Evolutionary conservation across 2,113 vertebrate genomes (phyloP), one percentile per base, ranked within the genome.

Genomic region (Bos taurus): DNA sequence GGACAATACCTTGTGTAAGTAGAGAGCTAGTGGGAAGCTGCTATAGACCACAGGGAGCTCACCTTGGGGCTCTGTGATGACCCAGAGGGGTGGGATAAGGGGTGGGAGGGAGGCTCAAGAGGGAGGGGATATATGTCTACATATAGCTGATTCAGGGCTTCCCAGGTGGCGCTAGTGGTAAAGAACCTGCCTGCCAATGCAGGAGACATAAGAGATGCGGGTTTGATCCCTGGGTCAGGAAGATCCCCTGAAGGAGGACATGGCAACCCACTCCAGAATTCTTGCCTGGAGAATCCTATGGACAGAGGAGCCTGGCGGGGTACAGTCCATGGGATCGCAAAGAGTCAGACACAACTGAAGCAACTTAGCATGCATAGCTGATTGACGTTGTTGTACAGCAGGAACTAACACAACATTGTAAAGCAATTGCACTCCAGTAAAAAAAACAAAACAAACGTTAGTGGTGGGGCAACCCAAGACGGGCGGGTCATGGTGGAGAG

Each of bases 281-380:
- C 16, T n/a, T 67, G 33, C 62, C 62, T 67, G 33, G 33, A 67
- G 62, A 67, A 67, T 67, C 33, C 62, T 15, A 67, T 19, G 62
- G 16, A 19, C 62, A 67, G 33, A 67, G 62, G 33, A 67, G 62
- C 33, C 62, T 67, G 62, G 62, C 62, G 9, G 62, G 15, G 7
- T n/a, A n/a, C 7, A n/a, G 62, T n/a, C 33, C 16, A 8, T 19
- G 62, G 30, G 16, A 16, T 67, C 3, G 0, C 33, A 67, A 19
- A 67, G 33, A 67, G 15, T n/a, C 16, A 9, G 62, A 19, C 33
- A n/a, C 33, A 33, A 67, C 33, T 67, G 62, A 67, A 67, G 62
- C 0, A 7, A n/a, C 62, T 67, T 67, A 67, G 62, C 16, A n/a
- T 4, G 62, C 33, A 67, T 67, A 67, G 62, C 7, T 8, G 67